A percentile compares a stretch with the other conserved stretches of the same genome.
phyloP scores from a whole-genome alignment of 1,140 invertebrate species.

The Dryas iulia region DNA sequence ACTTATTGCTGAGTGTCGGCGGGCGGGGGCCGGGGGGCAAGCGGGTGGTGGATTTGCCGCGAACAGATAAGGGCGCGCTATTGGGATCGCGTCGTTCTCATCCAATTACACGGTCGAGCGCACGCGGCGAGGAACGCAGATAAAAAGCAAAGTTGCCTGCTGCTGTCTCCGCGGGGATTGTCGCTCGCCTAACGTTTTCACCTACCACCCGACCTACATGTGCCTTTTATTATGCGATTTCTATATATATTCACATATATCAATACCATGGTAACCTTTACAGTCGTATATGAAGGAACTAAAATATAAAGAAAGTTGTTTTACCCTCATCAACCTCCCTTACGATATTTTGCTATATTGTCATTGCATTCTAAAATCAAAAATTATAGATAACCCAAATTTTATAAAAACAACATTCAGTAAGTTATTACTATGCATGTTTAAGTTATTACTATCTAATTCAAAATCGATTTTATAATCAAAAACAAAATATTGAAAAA shows the following conservation, averaged over 20 bases:
- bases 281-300: no score
- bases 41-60: conserved; percentile 67
- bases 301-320: no score
- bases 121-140: conserved; percentile 56
- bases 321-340: no score
- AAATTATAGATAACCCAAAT: no score
- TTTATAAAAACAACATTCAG: no score
- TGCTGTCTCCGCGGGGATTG: conserved; percentile 74
- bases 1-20: conserved; percentile 67
- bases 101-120: conserved; percentile 81
- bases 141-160: conserved; percentile 69
- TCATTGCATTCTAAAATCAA: no score
- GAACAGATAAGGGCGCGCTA: conserved; percentile 78
- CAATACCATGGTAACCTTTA: not conserved
- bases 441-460: not conserved
- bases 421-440: no score
- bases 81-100: conserved; percentile 78
- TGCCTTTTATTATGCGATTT: conserved; percentile 5
- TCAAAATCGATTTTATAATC: not conserved
- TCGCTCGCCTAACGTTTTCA: conserved; percentile 74
- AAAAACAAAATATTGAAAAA: not conserved
- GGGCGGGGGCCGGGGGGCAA: conserved; percentile 38
- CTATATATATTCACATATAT: not conserved
- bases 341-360: no score
- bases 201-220: conserved; percentile 54